Conservation (phyloP, 1,140 invertebrate genomes). For the Ceratoteleas bidentatus region DNA sequence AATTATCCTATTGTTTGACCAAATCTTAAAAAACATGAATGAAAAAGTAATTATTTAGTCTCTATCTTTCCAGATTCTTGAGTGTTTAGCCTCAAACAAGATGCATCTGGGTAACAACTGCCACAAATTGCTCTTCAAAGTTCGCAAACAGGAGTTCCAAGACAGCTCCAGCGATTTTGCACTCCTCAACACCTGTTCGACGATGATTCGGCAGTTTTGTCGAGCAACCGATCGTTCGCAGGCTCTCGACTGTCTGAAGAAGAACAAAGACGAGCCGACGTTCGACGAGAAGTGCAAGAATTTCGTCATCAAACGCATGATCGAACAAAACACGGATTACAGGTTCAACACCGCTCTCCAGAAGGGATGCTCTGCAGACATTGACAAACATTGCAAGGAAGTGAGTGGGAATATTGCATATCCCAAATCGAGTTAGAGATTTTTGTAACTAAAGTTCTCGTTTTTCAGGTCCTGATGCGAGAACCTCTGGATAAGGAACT, state of each 20-base stretch:
- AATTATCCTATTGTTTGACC: no score
- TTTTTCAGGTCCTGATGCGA: conserved; percentile 71
- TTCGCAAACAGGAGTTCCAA: conserved; percentile 91
- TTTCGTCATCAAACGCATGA: conserved; percentile 93
- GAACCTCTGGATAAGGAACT: conserved; percentile 79
- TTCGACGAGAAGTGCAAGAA: conserved; percentile 94
- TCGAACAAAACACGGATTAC: conserved; percentile 95
- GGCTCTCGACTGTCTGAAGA: conserved; percentile 88
- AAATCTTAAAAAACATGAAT: no score
- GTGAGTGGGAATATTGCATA: conserved; percentile 63
- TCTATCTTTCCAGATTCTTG: conserved; percentile 89
- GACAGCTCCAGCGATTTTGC: conserved; percentile 94
- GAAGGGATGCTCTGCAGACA: conserved; percentile 88
- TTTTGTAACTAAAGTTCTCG: no score
- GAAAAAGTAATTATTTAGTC: no score
- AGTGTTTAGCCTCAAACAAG: conserved; percentile 90
- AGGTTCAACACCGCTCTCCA: conserved; percentile 94
- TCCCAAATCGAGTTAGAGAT: background rate
- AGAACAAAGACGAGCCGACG: conserved; percentile 88
- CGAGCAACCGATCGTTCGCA: conserved; percentile 85
- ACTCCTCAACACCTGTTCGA: conserved; percentile 90
- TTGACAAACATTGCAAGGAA: conserved; percentile 85
- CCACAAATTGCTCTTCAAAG: conserved; percentile 90
- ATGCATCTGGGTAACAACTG: conserved; percentile 86
- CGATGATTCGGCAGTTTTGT: conserved; percentile 92